phyloP scores from a whole-genome alignment of 2,888 invertebrate species.

The Gymnosoma rotundatum region DNA sequence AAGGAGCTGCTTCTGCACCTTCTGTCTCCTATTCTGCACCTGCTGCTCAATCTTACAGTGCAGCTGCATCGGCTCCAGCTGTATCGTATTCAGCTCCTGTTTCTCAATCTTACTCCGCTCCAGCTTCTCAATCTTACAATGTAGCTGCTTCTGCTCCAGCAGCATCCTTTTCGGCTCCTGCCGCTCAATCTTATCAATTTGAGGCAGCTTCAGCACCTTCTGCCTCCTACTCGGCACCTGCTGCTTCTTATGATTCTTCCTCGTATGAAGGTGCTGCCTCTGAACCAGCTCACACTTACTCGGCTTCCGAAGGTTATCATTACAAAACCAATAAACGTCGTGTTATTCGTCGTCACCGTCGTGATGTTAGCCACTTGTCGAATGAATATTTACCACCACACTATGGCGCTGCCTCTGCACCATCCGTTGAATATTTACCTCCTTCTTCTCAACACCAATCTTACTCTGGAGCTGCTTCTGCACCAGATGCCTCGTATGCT shows the following conservation, averaged over 20 bases:
- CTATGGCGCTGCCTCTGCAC: conserved; percentile 72
- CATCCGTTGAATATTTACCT: conserved; percentile 74
- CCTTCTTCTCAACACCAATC: conserved; percentile 19
- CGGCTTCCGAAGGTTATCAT: conserved; percentile 61
- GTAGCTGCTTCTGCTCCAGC: conserved; percentile 58
- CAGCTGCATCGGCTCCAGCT: conserved; percentile 51
- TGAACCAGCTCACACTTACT: conserved; percentile 63
- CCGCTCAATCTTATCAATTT: conserved; percentile 8
- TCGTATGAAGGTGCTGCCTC: conserved; percentile 33
- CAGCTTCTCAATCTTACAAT: conserved; percentile 40
- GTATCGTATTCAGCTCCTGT: conserved; percentile 18
- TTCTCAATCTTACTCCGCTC: conserved; percentile 64
- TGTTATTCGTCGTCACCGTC: conserved; percentile 71
- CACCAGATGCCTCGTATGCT: conserved; percentile 73
- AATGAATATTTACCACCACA: conserved; percentile 78
- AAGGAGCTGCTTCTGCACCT: conserved; percentile 70
- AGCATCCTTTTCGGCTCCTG: conserved; percentile 10
- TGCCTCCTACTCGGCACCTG: conserved; percentile 70
- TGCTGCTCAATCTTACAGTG: conserved; percentile 52
- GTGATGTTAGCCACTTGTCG: conserved; percentile 77
- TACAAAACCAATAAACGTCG: conserved; percentile 67
- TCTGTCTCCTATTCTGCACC: conserved; percentile 54
- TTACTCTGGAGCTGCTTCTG: conserved; percentile 71
- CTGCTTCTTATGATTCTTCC: background rate
- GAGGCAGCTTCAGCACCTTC: conserved; percentile 29